Percentiles rank a stretch among this genome's conserved stretches.
Conservation (phyloP, 2,113 vertebrate species). For the Maccullochella peelii region DNA sequence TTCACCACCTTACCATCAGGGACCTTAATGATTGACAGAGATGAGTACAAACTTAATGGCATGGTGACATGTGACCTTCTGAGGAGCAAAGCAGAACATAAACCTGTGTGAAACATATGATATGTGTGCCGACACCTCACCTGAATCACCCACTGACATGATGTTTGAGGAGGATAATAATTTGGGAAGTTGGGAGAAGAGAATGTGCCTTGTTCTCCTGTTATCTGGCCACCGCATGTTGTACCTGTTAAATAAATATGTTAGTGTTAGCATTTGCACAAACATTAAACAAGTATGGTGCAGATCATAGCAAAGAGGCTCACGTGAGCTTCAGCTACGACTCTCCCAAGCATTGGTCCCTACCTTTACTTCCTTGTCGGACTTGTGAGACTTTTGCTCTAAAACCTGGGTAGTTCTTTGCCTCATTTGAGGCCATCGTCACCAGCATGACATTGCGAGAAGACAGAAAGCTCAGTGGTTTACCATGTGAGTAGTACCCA, state of each 20-base stretch:
- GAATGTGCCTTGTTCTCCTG: slow-evolving; percentile 80
- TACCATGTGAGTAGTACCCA: slow-evolving; percentile 87
- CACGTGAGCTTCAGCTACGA: too few species aligned
- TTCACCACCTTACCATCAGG: slow-evolving; percentile 84
- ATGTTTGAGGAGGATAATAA: slow-evolving; percentile 87
- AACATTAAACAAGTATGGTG: not conserved
- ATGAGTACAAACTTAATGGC: not conserved
- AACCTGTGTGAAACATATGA: not conserved
- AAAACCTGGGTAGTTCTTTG: slow-evolving; percentile 88
- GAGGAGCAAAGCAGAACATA: not conserved
- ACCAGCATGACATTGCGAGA: slow-evolving; percentile 94
- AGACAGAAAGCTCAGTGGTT: slow-evolving; percentile 90
- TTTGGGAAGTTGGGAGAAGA: slow-evolving; percentile 90
- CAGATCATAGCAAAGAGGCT: not conserved
- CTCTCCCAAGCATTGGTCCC: not conserved
- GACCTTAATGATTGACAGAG: slow-evolving; percentile 82
- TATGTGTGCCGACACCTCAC: slow-evolving; percentile 74
- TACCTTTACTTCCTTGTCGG: slow-evolving; percentile 68
- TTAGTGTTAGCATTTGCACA: not conserved
- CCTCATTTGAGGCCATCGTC: slow-evolving; percentile 86
- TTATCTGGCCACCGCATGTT: slow-evolving; percentile 85
- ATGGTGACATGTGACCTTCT: not conserved
- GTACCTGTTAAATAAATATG: slow-evolving; percentile 26
- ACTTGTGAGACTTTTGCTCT: slow-evolving; percentile 89
- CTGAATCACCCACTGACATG: slow-evolving; percentile 90